phyloP scores from a whole-genome alignment of 2,113 vertebrate species.

The Lepus europaeus region DNA sequence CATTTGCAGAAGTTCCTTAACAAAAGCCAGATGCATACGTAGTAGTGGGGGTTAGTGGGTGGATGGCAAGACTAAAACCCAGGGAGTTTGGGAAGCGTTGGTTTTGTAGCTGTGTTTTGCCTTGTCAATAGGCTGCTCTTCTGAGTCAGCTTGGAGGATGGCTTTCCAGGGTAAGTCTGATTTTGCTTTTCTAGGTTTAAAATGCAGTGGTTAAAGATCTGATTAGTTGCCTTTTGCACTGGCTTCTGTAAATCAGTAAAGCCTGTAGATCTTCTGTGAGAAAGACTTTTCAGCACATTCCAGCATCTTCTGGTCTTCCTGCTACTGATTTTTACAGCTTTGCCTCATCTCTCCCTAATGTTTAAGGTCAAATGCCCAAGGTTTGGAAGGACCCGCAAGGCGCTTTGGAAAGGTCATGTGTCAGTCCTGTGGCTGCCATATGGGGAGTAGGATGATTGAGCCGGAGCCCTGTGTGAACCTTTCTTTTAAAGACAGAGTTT shows the following conservation, averaged over 20 bases:
- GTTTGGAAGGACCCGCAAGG: background rate
- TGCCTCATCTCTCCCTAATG: constrained; percentile 10
- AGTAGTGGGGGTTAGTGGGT: constrained; percentile 83
- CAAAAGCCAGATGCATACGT: constrained; percentile 83
- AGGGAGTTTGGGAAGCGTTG: constrained; percentile 71
- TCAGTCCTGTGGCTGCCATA: background rate
- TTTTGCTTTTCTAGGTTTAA: constrained; percentile 67
- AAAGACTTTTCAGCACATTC: constrained; percentile 4
- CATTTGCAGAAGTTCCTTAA: constrained; percentile 90
- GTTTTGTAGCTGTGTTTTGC: constrained; percentile 73
- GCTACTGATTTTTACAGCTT: constrained; percentile 42
- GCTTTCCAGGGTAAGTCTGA: constrained; percentile 86
- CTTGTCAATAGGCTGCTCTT: constrained; percentile 60
- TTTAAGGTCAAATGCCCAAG: constrained; percentile 35
- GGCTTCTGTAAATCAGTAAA: background rate
- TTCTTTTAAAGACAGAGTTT: constrained; percentile 27
- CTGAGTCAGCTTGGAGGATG: constrained; percentile 82
- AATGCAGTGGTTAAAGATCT: background rate
- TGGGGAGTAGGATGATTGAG: background rate
- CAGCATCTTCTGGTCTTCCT: background rate
- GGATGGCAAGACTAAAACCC: constrained; percentile 82
- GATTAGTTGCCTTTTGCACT: background rate
- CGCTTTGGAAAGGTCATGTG: background rate
- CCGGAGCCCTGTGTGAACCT: background rate
- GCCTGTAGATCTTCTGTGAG: constrained; percentile 14